Evolutionary conservation across 2,888 invertebrate genomes (phyloP), one percentile per base, ranked within the genome.

Genomic region (Plebejus anna): DNA sequence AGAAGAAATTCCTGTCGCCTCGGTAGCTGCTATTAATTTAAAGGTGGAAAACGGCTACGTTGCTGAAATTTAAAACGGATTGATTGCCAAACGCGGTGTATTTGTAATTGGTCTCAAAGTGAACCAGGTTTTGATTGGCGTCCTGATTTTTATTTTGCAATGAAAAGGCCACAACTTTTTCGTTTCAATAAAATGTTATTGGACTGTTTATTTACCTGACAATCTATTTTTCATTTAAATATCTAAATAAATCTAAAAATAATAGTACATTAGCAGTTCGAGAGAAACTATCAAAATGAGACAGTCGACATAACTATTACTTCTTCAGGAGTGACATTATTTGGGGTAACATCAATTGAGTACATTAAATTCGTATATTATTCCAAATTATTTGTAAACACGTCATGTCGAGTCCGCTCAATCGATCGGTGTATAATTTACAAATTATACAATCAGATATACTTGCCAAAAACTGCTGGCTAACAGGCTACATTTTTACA

Each of bases 361-460:
- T 80, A 84, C 81, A 82, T 79, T 80, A 79, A 83, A 81, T 78
- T 81, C 80, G 80, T 78, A 85, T 82, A 85, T 83, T 80, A 82
- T 84, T 82, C 83, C 78, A 82, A 83, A 81, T 77, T 82, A 81
- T 79, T 80, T 79, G 78, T 80, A 79, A 78, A 77, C 22, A 22
- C 22, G 22, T 78, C 78, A 77, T 73, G 77, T 77, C 57, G 75
- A 32, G 75, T 73, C 28, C 72, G 38, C 6, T 72, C 51, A 16
- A 47, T 70, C 28, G 66, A 73, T 51, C 71, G 75, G 75, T 72
- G 70, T 76, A 76, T 70, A 71, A 79, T 76, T 75, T 13, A 66
- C 4, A 32, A 11, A 32, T 66, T 11, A 66, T 66, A 36, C 61
- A 32, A 16, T 16, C 55, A 55, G 9, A 28, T 32, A 28, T 32